phyloP scores from a whole-genome alignment of 2,888 invertebrate species.

The Microdon myrmicae region DNA sequence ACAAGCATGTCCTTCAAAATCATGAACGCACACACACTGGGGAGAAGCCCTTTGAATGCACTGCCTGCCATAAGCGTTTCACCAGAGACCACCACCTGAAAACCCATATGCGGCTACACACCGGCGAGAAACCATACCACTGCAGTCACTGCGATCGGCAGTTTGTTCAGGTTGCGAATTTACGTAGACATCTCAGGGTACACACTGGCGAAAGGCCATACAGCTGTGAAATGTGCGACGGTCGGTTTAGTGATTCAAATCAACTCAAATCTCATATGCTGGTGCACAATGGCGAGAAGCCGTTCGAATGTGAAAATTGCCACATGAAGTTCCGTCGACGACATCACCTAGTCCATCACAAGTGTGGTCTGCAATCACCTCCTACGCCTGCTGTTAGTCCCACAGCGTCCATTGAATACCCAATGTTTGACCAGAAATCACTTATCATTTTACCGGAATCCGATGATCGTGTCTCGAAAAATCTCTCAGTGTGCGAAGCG shows the following conservation, averaged over 20 bases:
- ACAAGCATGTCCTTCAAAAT: slow-evolving; percentile 93
- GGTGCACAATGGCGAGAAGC: slow-evolving; percentile 91
- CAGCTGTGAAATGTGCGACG: slow-evolving; percentile 85
- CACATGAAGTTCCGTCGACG: slow-evolving; percentile 83
- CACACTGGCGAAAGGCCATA: slow-evolving; percentile 94
- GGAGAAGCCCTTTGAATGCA: slow-evolving; percentile 93
- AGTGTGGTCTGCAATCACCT: slow-evolving; percentile 72
- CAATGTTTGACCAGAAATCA: slow-evolving; percentile 61
- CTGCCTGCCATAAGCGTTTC: slow-evolving; percentile 90
- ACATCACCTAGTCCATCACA: slow-evolving; percentile 87
- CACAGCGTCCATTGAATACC: slow-evolving; percentile 61
- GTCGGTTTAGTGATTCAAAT: slow-evolving; percentile 90
- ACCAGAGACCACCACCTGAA: slow-evolving; percentile 93
- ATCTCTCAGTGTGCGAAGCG: slow-evolving; percentile 56
- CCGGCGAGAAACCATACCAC: slow-evolving; percentile 92
- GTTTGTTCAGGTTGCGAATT: slow-evolving; percentile 93
- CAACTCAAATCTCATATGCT: slow-evolving; percentile 90
- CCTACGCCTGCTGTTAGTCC: slow-evolving; percentile 63
- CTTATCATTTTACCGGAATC: slow-evolving; percentile 63
- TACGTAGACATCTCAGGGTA: slow-evolving; percentile 86
- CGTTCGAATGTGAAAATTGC: slow-evolving; percentile 84
- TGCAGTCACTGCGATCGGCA: slow-evolving; percentile 92
- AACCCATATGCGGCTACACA: slow-evolving; percentile 91
- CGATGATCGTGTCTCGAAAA: slow-evolving; percentile 45
- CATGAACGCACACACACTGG: slow-evolving; percentile 95